These are phyloP conservation scores for Plutella xylostella DNA, from an alignment of 2,888 invertebrate genomes.

Conservation along the genomic window DNA sequence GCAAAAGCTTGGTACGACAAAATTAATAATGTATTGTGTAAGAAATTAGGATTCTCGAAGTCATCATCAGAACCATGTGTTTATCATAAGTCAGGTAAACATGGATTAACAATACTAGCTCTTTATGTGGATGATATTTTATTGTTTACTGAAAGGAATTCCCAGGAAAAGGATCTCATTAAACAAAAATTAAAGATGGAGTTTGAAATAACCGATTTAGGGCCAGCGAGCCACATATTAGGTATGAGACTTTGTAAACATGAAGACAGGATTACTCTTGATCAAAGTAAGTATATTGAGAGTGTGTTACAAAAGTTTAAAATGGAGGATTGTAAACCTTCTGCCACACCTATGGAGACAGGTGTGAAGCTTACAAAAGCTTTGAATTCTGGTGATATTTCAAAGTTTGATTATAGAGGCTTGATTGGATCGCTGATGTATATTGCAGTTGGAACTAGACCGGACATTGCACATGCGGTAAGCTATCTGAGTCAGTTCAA, in stretches of 20 bases:
- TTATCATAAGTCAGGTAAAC: constrained; percentile 1
- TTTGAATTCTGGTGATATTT: neutral
- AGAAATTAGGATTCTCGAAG: constrained; percentile 9
- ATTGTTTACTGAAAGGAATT: neutral
- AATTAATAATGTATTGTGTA: constrained; percentile 9
- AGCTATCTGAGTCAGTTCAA: constrained; percentile 3
- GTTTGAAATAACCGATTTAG: neutral
- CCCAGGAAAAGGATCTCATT: neutral
- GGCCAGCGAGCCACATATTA: neutral
- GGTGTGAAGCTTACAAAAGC: neutral
- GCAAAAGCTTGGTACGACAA: constrained; percentile 11
- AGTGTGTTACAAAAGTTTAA: constrained; percentile 4
- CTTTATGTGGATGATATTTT: too few species aligned
- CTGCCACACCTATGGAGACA: constrained; percentile 2
- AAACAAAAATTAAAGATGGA: neutral
- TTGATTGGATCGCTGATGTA: neutral
- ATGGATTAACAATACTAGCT: constrained; percentile 3
- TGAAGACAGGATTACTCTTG: constrained; percentile 2
- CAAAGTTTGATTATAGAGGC: neutral
- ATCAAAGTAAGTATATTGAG: constrained; percentile 3
- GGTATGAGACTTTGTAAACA: neutral
- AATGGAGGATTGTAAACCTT: constrained; percentile 3
- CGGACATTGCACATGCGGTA: neutral
- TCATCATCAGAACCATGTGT: constrained; percentile 13
- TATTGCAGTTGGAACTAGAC: neutral